These are phyloP conservation scores for Lycaena phlaeas DNA, from an alignment of 2,888 invertebrate genomes.

Conservation along the genomic window DNA sequence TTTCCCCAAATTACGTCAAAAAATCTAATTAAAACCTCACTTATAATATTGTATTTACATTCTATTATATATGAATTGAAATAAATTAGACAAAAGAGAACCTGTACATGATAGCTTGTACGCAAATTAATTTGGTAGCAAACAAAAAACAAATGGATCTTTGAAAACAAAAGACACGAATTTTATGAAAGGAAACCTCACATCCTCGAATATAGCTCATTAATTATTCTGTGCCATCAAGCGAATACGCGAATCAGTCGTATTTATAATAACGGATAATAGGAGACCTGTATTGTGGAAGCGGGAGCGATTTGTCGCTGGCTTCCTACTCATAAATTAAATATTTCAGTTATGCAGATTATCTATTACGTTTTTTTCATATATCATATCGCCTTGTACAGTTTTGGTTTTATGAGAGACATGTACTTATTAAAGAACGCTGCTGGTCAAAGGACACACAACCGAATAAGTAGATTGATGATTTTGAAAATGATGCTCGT, in stretches of 20 bases:
- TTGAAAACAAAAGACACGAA: slow-evolving; percentile 40
- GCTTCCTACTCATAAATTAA: neutral
- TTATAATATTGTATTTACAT: no score
- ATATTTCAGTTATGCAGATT: neutral
- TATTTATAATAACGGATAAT: slow-evolving; percentile 26
- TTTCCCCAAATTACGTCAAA: no score
- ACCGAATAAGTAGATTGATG: no score
- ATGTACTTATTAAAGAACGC: no score
- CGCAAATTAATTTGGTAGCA: slow-evolving; percentile 56
- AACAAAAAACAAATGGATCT: slow-evolving; percentile 46
- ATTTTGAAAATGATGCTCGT: no score
- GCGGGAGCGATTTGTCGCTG: slow-evolving; percentile 8
- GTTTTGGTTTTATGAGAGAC: no score
- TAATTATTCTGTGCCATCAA: slow-evolving; percentile 54
- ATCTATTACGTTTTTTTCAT: no score
- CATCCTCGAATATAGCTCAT: slow-evolving; percentile 40
- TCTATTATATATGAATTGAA: no score
- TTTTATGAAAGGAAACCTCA: slow-evolving; percentile 45
- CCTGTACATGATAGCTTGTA: slow-evolving; percentile 50
- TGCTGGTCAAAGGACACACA: no score
- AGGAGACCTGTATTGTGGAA: slow-evolving; percentile 13
- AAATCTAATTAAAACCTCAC: no score
- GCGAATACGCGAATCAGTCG: slow-evolving; percentile 30
- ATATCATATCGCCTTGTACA: no score
- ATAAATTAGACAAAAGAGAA: slow-evolving; percentile 20